Conservation (phyloP, 1,140 invertebrate genomes). For the Laodelphax striatellus region DNA sequence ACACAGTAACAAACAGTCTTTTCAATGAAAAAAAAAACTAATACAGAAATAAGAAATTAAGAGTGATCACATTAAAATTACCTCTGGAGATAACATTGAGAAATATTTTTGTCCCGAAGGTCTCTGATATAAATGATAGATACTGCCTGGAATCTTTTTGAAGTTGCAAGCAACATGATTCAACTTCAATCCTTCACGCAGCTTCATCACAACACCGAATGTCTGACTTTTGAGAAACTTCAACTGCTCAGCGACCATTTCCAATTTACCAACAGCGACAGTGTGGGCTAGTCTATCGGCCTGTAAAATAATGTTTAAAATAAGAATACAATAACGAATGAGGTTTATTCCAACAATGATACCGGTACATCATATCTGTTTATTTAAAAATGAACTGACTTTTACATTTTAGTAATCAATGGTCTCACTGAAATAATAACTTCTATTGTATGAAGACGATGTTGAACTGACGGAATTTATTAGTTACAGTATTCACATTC, state of each 20-base stretch:
- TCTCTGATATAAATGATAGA: slow-evolving; percentile 59
- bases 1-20: too few relatives aligned
- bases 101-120: slow-evolving; percentile 51
- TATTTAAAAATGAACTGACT: too few relatives aligned
- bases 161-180: slow-evolving; percentile 62
- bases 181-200: slow-evolving; percentile 41
- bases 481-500: too few relatives aligned
- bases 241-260: slow-evolving; percentile 56
- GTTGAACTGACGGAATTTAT: too few relatives aligned
- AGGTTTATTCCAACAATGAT: too few relatives aligned
- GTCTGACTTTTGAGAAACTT: slow-evolving; percentile 51
- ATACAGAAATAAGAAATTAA: too few relatives aligned
- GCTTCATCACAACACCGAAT: slow-evolving; percentile 46
- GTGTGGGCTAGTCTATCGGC: slow-evolving; percentile 47
- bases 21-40: too few relatives aligned
- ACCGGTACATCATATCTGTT: too few relatives aligned
- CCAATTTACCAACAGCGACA: slow-evolving; percentile 47
- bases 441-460: too few relatives aligned
- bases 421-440: too few relatives aligned
- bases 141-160: slow-evolving; percentile 51
- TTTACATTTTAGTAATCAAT: too few relatives aligned
- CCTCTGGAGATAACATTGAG: slow-evolving; percentile 59
- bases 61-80: slow-evolving; percentile 24
- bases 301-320: slow-evolving; percentile 27
- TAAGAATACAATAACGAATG: too few relatives aligned